These are phyloP conservation scores for Saxidomus purpurata DNA, from an alignment of 1,140 invertebrate genomes.

Conservation along the genomic window DNA sequence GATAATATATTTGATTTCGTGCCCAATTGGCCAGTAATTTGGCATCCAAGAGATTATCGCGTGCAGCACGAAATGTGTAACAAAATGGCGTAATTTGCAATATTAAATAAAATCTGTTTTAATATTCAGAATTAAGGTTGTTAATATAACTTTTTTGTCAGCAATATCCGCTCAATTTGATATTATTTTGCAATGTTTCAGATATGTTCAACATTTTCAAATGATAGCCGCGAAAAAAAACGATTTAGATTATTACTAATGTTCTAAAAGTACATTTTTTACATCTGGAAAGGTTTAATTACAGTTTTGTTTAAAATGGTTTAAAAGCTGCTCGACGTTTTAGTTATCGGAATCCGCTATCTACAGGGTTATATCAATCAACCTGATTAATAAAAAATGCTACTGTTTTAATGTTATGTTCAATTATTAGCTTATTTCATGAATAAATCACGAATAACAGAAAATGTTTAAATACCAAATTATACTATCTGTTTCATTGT, in stretches of 20 bases:
- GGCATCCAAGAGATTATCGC: background rate
- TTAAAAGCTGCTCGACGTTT: too few species aligned
- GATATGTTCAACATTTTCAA: too few species aligned
- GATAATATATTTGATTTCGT: conserved; percentile 26
- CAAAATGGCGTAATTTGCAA: conserved; percentile 9
- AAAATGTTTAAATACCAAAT: conserved; percentile 33
- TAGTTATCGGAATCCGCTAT: background rate
- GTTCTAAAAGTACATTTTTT: too few species aligned
- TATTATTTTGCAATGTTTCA: too few species aligned
- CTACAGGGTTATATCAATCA: background rate
- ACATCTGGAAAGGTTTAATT: too few species aligned
- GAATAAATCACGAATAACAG: conserved; percentile 36
- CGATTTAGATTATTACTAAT: too few species aligned
- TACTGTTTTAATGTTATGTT: conserved; percentile 12
- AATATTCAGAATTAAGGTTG: too few species aligned
- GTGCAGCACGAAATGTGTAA: background rate
- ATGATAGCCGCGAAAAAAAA: too few species aligned
- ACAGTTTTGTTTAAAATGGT: too few species aligned
- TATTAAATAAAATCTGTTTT: background rate
- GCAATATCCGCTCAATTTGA: too few species aligned
- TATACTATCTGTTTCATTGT: conserved; percentile 34
- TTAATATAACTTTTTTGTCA: too few species aligned
- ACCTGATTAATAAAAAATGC: background rate
- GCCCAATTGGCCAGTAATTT: conserved; percentile 34
- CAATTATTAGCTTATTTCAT: conserved; percentile 33